Evolutionary conservation across 2,113 vertebrate genomes (phyloP).

Genomic region (Sminthopsis crassicaudata): DNA sequence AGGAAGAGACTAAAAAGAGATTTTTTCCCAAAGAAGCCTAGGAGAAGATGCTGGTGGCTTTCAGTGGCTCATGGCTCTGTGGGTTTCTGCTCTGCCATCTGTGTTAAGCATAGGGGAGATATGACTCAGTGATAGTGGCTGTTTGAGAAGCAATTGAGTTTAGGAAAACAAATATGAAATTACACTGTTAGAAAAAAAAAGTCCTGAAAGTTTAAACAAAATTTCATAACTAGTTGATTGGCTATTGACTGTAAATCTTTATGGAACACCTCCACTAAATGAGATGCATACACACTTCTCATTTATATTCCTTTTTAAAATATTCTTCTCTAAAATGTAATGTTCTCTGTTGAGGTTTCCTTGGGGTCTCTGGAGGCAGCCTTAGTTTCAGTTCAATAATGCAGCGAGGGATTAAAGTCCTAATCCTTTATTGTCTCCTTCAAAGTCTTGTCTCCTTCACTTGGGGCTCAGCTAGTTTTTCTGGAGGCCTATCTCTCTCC

Average conservation of each 20-base stretch:
- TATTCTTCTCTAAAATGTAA: no score
- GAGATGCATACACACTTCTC: background rate
- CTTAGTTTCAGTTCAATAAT: no score
- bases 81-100: slow-evolving; percentile 23
- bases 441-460: no score
- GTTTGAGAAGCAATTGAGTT: background rate
- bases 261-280: background rate
- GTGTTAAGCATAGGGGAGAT: background rate
- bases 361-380: no score
- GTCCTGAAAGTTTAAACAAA: background rate
- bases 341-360: no score
- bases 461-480: no score
- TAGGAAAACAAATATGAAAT: background rate
- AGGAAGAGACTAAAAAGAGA: background rate
- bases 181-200: background rate
- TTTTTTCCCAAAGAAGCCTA: slow-evolving; percentile 39
- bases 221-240: background rate
- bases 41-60: background rate
- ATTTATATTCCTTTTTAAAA: background rate
- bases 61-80: background rate
- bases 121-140: background rate
- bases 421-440: no score
- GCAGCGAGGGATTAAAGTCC: no score
- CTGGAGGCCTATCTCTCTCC: no score
- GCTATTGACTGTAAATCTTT: background rate